Evolutionary conservation across 1,140 invertebrate genomes (phyloP).

Genomic region (Drosophila pallidifrons): DNA sequence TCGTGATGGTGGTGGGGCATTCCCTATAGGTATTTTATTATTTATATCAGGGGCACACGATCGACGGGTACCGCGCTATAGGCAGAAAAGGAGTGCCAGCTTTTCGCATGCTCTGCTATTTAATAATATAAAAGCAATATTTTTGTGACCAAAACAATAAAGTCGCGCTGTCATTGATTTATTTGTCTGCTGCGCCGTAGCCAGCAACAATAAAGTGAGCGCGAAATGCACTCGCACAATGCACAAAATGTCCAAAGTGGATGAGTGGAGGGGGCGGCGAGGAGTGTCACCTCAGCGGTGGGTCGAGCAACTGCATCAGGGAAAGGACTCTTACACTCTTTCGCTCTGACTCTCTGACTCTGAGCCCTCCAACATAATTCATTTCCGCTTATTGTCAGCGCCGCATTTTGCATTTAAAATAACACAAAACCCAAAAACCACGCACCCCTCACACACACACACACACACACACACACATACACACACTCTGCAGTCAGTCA

Average conservation of each 20-base stretch:
- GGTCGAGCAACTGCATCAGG: conserved; percentile 24
- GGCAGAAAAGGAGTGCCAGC: conserved; percentile 27
- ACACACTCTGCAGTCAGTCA: background rate
- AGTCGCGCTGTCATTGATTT: conserved; percentile 83
- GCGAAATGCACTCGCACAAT: conserved; percentile 82
- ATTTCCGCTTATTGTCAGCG: conserved; percentile 82
- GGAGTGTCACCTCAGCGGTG: conserved; percentile 61
- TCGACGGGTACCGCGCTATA: conserved; percentile 40
- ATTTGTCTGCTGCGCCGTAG: conserved; percentile 77
- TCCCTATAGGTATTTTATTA: conserved; percentile 81
- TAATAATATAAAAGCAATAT: conserved; percentile 83
- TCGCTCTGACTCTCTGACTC: background rate
- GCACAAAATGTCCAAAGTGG: conserved; percentile 46
- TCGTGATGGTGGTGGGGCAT: conserved; percentile 17
- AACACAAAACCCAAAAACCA: conserved; percentile 57
- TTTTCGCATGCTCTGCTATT: conserved; percentile 46
- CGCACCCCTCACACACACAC: background rate
- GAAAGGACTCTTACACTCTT: background rate
- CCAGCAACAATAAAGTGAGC: conserved; percentile 75
- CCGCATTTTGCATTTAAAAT: conserved; percentile 74
- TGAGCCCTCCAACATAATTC: conserved; percentile 74
- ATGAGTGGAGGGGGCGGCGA: background rate
- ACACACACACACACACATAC: background rate
- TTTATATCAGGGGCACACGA: conserved; percentile 72
- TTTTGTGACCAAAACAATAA: conserved; percentile 83